Evolutionary conservation across 2,797 vertebrate genomes (phyloP), one percentile per base, ranked within the genome.

Genomic region (Alosa sapidissima): DNA sequence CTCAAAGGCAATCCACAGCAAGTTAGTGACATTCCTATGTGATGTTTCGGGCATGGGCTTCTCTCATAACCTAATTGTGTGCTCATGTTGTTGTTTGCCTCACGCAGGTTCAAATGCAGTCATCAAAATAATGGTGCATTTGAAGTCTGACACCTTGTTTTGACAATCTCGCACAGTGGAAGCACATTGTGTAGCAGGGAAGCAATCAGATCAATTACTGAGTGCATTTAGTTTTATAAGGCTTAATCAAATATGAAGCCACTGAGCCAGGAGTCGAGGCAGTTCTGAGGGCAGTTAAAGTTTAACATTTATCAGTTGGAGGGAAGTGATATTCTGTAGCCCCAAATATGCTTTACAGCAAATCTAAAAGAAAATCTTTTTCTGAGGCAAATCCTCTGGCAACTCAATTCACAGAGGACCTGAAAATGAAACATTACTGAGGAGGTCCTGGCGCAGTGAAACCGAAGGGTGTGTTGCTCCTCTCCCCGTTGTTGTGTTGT

Each of bases 1-100:
- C 90, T 91, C 89, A 83, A 89, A 91, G 91, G 91, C 91, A 93
- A 94, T 93, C 87, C 87, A 75, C 88, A 84, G 87, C 81, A 51
- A 82, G 81, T 81, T 83, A 88, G 85, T 87, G 88, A 86, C 88
- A 90, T 82, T 24, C 21, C 65, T 85, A 65, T 83, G 68, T 72
- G 52, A 78, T 60, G 81, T 81, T 41, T 85, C 68, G 81, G 28
- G 49, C 54, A 55, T 21, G 21, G 54, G 16, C 54, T 19, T 55
- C 19, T 55, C 81, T 83, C 72, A 90, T 85, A 89, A 83, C 78
- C 81, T 72, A 82, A 88, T 88, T 88, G 72, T 78, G 41, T 78
- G 41, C 72, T 78, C 36, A 45, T 78, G 36, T 62, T 62, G 58
- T 78, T 78, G 41, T 47, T 78, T 19, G 41, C 36, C 45, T 78